phyloP scores from a whole-genome alignment of 2,797 vertebrate genomes.

The Geranospiza caerulescens region DNA sequence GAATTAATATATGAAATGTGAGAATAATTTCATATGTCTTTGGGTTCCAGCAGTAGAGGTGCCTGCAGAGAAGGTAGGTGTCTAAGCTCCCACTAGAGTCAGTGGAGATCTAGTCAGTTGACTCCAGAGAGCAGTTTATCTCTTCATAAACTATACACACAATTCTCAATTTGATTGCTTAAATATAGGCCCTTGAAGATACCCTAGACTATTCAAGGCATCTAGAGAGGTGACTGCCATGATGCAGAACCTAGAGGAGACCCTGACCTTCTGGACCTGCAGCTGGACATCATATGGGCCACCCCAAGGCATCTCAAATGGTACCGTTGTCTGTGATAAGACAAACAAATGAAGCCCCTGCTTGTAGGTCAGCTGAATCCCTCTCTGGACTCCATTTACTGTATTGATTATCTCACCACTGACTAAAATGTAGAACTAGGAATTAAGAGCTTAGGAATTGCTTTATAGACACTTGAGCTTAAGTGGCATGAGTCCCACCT shows the following conservation, averaged over 20 bases:
- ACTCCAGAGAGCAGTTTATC: background rate
- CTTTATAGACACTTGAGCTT: background rate
- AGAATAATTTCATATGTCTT: background rate
- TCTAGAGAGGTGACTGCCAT: background rate
- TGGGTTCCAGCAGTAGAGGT: background rate
- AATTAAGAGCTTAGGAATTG: background rate
- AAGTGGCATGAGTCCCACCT: background rate
- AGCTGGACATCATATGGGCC: background rate
- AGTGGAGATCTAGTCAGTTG: too few species aligned
- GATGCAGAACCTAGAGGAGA: background rate
- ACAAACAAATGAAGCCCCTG: fast-evolving
- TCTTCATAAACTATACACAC: background rate
- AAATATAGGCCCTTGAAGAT: background rate
- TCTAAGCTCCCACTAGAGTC: background rate
- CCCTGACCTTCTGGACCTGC: background rate
- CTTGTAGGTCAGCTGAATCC: background rate
- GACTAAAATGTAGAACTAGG: background rate
- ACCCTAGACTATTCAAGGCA: background rate
- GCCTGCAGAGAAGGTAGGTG: background rate
- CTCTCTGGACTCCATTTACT: background rate
- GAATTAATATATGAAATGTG: background rate
- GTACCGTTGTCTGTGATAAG: background rate
- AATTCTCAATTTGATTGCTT: background rate
- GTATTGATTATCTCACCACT: background rate
- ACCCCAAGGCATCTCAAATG: background rate